These are phyloP conservation scores for Felis chaus DNA, from an alignment of 2,113 vertebrate species.

Conservation along the genomic window DNA sequence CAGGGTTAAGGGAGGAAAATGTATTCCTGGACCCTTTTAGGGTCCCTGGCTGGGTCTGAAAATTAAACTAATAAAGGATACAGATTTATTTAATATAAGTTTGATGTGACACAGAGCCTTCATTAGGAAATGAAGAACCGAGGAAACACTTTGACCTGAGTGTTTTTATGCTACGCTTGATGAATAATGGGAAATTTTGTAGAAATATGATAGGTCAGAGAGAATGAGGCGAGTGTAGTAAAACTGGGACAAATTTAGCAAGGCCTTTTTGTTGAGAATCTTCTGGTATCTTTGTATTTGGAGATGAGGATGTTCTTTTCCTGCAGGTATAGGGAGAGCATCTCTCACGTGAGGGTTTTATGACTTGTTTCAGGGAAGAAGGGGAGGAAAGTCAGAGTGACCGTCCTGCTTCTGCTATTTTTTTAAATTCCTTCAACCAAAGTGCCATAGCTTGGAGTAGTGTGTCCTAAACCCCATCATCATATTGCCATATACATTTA, in stretches of 20 bases:
- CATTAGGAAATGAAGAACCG: background rate
- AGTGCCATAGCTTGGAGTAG: background rate
- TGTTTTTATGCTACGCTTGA: background rate
- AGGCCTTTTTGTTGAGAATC: background rate
- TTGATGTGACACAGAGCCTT: background rate
- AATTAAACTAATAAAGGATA: background rate
- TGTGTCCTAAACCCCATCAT: background rate
- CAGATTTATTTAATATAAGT: background rate
- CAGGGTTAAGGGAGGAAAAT: background rate
- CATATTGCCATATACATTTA: constrained; percentile 66
- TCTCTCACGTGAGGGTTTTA: background rate
- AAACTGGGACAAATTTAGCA: background rate
- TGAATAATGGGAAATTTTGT: background rate
- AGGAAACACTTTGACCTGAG: background rate
- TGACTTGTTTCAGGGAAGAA: background rate
- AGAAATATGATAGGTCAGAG: background rate
- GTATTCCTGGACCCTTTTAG: background rate
- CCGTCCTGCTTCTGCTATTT: background rate
- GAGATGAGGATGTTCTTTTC: background rate
- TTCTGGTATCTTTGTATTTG: background rate
- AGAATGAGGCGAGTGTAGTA: background rate
- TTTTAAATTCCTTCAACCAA: background rate
- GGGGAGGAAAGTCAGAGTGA: background rate
- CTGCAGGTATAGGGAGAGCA: background rate
- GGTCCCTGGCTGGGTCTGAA: background rate